Evolutionary conservation across 2,113 vertebrate species (phyloP), one percentile per base, ranked within the genome.

Genomic region (Podilymbus podiceps): DNA sequence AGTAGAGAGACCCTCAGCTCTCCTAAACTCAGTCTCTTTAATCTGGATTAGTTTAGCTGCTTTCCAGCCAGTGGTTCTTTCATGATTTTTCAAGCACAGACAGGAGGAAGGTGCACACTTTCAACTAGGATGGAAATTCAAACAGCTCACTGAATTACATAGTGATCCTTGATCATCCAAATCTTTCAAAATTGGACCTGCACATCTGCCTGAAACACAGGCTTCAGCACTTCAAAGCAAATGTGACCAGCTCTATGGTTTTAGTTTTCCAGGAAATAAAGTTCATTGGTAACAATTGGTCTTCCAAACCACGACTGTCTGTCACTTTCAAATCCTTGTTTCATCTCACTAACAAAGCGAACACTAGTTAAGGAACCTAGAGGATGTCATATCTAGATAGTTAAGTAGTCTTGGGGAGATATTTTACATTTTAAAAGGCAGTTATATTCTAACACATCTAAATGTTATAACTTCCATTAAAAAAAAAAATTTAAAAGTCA

Each of bases 381-480:
- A 80, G 85, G 62, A 94, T 53, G 56, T 58, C 55, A 63, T 20
- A 59, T 59, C 77, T 25, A 60, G 68, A 74, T 24, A 88, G 74
- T n/a, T 56, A 93, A 77, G 88, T 46, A 93, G 63, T 90, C 79
- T 83, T 62, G 56, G 30, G 17, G 75, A 83, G 46, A 67, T 93
- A 73, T 90, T 95, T 94, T 85, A 62, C 78, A 72, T 75, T 81
- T 95, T 92, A 49, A 92, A 82, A 94, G 62, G 55, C 74, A 83
- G 46, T 80, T 93, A 35, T 28, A 53, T 56, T 97, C 69, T 56
- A 58, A 76, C 44, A 79, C 3, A 13, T 93, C 71, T 85, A 95
- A 96, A 95, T 83, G 59, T 93, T 93, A 85, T 92, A 90, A 90
- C 79, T 96, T 88, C 27, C 27, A 46, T 75, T 53, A 25, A 78